Evolutionary conservation across 2,888 invertebrate species (phyloP), one percentile per base, ranked within the genome.

Genomic region (Callyntrura guangdongensis): DNA sequence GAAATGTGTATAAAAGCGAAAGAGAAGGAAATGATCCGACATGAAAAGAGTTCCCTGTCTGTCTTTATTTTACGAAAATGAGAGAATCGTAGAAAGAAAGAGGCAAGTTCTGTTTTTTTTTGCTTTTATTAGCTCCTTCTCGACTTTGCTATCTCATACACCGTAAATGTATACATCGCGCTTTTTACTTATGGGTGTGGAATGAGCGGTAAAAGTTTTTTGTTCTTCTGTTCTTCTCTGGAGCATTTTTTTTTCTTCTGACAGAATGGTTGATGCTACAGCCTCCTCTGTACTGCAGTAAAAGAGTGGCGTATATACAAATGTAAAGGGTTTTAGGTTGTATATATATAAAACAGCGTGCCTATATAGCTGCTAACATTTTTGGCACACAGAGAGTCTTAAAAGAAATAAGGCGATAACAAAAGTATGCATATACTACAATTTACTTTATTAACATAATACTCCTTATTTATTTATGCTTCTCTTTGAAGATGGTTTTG

Each of bases 31-130:
- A 85, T 85, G 85, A 45, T 85, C 45, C 47, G 36, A 77, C 72
- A 86, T 86, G 64, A 86, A 86, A 86, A 59, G 36, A 74, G n/a
- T 77, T 64, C 49, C 22, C 36, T 79, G 53, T 81, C 59, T 36
- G 45, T 22, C n/a, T 56, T 61, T 14, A 25, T 74, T 47, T 17
- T 56, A 3, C 17, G 36, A 14, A 22, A 83, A 61, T 17, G 47
- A 64, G 1, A 12, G 64, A 1, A 83, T 47, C 25, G n/a, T n/a
- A 72, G n/a, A 64, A 6, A 69, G 25, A 17, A 1, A 69, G 47
- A 74, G 74, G 45, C 74, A 77, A 17, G 56, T 17, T 77, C 25
- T 53, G 47, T 72, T 45, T 47, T 72, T 45, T 47, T 77, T 25
- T 5, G 79, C 56, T 56, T 79, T 25, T 27, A 53, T 25, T 56